Conservation (phyloP, 2,888 invertebrate genomes). For the Minunthozetes semirufus region DNA sequence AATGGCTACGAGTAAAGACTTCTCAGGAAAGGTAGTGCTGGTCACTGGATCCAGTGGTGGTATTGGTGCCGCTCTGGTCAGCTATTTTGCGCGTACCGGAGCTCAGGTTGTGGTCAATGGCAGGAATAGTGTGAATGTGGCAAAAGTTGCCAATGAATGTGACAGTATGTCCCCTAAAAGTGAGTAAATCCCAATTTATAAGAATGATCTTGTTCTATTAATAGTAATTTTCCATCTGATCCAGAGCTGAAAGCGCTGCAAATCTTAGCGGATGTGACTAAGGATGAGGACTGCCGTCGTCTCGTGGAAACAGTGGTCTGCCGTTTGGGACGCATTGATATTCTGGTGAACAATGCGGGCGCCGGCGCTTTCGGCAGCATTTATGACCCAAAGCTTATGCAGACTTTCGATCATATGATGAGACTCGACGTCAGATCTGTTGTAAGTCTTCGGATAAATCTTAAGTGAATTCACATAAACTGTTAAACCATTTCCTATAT, state of each 20-base stretch:
- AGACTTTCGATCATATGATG: conserved; percentile 20
- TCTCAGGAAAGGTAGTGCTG: conserved; percentile 34
- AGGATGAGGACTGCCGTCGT: background rate
- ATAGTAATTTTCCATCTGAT: no score
- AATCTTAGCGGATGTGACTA: conserved; percentile 26
- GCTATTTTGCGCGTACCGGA: conserved; percentile 20
- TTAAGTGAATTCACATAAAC: no score
- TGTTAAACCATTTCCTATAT: no score
- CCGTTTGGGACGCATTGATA: conserved; percentile 8
- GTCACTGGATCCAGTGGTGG: conserved; percentile 34
- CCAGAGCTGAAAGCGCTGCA: background rate
- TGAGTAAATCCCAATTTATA: no score
- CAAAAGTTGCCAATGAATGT: conserved; percentile 18
- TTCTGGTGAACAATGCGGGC: conserved; percentile 34
- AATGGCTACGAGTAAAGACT: no score
- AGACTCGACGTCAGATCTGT: conserved; percentile 20
- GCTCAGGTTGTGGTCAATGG: conserved; percentile 30
- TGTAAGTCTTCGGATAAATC: conserved; percentile 8
- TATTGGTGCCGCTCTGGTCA: conserved; percentile 18
- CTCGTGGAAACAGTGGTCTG: background rate
- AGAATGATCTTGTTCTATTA: no score
- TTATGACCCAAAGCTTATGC: conserved; percentile 2
- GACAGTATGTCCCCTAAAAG: conserved; percentile 1
- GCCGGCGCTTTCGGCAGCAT: background rate
- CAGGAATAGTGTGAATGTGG: background rate